Evolutionary conservation across 2,888 invertebrate species (phyloP).

Genomic region (Lissocephala sabroskyi): DNA sequence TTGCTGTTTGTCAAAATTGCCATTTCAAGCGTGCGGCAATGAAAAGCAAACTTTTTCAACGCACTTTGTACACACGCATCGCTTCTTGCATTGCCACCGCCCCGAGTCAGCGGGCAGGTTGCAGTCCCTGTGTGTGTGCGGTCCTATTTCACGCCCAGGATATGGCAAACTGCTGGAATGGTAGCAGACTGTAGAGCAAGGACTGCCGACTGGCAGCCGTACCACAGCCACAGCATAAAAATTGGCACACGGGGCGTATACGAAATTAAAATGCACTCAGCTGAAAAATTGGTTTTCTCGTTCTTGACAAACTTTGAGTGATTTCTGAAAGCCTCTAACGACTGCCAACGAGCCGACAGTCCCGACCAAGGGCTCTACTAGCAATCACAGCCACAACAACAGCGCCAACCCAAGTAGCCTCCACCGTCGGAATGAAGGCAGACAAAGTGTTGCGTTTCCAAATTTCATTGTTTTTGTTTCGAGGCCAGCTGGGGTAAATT

Average conservation of each 20-base stretch:
- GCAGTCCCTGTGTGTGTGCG: background rate
- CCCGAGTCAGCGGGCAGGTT: too few relatives aligned
- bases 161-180: too few relatives aligned
- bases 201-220: conserved; percentile 6
- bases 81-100: too few relatives aligned
- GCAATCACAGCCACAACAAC: conserved; percentile 26
- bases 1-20: conserved; percentile 62
- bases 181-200: background rate
- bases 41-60: conserved; percentile 58
- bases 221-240: conserved; percentile 21
- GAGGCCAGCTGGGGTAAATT: too few relatives aligned
- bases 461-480: too few relatives aligned
- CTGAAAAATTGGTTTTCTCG: conserved; percentile 72
- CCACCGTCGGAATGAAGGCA: too few relatives aligned
- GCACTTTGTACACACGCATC: too few relatives aligned
- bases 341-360: conserved; percentile 20
- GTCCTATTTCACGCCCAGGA: conserved; percentile 14
- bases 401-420: background rate
- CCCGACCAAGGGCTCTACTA: conserved; percentile 7
- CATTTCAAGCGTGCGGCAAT: conserved; percentile 60
- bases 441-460: too few relatives aligned
- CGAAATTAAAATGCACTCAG: conserved; percentile 72
- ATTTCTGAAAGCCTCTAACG: conserved; percentile 56
- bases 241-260: conserved; percentile 46
- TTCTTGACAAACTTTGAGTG: conserved; percentile 57